A percentile compares a stretch with the other conserved stretches of the same genome.
Conservation (phyloP, 2,888 invertebrate species). For the Torymus auratus region DNA sequence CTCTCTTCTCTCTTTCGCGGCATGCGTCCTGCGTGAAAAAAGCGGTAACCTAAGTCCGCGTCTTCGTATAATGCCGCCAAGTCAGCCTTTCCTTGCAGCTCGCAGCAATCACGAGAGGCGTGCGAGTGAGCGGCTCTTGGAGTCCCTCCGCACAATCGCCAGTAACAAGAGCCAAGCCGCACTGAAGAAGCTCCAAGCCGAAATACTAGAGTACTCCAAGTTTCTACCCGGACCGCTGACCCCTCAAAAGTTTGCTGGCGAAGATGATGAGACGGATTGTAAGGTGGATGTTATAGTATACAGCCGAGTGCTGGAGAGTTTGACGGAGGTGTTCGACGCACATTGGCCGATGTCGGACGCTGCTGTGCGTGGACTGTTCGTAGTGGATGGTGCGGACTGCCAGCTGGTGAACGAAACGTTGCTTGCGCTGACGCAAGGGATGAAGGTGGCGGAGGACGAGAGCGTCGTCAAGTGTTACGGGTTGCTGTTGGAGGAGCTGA, state of each 20-base stretch:
- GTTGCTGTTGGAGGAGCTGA: conserved; percentile 77
- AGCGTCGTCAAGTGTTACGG: conserved; percentile 74
- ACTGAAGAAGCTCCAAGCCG: conserved; percentile 66
- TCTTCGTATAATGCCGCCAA: conserved; percentile 68
- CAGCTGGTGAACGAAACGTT: conserved; percentile 77
- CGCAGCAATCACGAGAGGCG: conserved; percentile 34
- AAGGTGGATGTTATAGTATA: conserved; percentile 77
- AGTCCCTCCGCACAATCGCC: conserved; percentile 71
- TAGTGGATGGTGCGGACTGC: conserved; percentile 78
- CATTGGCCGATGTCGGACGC: conserved; percentile 80
- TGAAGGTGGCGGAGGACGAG: conserved; percentile 76
- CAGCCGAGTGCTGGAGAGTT: conserved; percentile 77
- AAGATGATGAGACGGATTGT: conserved; percentile 77
- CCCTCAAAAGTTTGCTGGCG: conserved; percentile 81
- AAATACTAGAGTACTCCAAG: conserved; percentile 63
- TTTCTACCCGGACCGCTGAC: conserved; percentile 81
- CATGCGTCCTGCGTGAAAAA: conserved; percentile 31
- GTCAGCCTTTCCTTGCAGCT: conserved; percentile 72
- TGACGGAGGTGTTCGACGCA: conserved; percentile 78
- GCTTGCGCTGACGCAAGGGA: conserved; percentile 76
- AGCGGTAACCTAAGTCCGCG: conserved; percentile 24
- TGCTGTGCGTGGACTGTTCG: conserved; percentile 77
- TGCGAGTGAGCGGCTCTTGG: conserved; percentile 70
- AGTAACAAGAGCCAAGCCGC: conserved; percentile 74
- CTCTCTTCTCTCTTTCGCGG: conserved; percentile 6